Percentiles rank a stretch among this genome's conserved stretches.
These are phyloP conservation scores for Nysson spinosus DNA, from an alignment of 2,888 invertebrate species.

Conservation along the genomic window DNA sequence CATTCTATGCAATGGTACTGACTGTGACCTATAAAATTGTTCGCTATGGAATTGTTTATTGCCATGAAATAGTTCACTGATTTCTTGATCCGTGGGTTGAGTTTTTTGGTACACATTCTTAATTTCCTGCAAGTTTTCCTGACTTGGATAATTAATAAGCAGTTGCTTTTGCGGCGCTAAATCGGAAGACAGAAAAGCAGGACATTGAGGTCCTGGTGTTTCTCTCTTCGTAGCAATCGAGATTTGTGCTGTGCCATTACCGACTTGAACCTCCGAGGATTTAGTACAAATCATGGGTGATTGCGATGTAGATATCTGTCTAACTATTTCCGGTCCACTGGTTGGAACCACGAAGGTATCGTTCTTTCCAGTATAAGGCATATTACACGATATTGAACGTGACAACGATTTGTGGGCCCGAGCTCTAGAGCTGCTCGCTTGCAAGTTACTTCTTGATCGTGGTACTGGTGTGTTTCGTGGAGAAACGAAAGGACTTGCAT, in stretches of 20 bases:
- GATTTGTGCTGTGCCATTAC: conserved; percentile 40
- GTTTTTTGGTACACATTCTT: conserved; percentile 65
- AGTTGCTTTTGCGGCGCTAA: conserved; percentile 70
- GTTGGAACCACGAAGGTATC: conserved; percentile 73
- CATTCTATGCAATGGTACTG: conserved; percentile 86
- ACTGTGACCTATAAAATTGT: conserved; percentile 83
- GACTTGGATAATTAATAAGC: conserved; percentile 74
- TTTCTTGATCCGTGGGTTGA: conserved; percentile 78
- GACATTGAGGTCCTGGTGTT: conserved; percentile 48
- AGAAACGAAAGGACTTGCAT: conserved; percentile 89
- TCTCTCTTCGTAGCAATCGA: conserved; percentile 49
- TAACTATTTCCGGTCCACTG: conserved; percentile 60
- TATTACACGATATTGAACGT: conserved; percentile 74
- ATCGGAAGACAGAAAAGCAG: conserved; percentile 61
- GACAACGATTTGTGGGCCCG: conserved; percentile 67
- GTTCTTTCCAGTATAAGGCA: conserved; percentile 67
- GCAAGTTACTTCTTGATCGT: conserved; percentile 81
- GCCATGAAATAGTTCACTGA: conserved; percentile 82
- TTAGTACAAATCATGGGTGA: conserved; percentile 64
- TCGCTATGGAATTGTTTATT: conserved; percentile 77
- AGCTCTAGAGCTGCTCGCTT: conserved; percentile 75
- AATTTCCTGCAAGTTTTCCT: conserved; percentile 73
- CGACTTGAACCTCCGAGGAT: conserved; percentile 65
- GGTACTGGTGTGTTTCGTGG: conserved; percentile 88
- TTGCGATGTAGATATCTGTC: conserved; percentile 58